Conservation (phyloP, 1,140 invertebrate genomes). For the Neuroterus valhalla region DNA sequence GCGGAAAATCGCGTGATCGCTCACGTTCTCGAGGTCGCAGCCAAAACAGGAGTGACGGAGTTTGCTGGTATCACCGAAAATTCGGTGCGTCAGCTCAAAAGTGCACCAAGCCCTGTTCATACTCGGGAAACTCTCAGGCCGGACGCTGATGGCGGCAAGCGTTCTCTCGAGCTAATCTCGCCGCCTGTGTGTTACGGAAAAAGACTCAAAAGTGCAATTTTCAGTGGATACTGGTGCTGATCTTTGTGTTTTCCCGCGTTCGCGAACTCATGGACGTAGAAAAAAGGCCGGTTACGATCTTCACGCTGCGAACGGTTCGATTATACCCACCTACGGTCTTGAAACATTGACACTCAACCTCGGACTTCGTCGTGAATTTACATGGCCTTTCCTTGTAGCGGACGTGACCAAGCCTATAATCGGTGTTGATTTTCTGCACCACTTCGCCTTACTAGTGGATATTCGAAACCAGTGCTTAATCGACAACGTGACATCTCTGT, state of each 20-base stretch:
- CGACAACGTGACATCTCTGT: conserved; percentile 47
- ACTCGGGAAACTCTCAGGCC: conserved; percentile 35
- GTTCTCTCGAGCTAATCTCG: conserved; percentile 35
- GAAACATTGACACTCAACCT: conserved; percentile 40
- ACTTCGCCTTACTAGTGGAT: conserved; percentile 60
- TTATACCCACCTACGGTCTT: conserved; percentile 48
- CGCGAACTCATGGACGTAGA: too few species aligned
- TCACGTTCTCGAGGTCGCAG: conserved; percentile 7
- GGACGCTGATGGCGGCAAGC: conserved; percentile 49
- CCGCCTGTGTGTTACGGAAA: background rate
- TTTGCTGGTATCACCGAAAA: conserved; percentile 37
- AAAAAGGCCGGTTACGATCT: too few species aligned
- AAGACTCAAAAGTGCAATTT: too few species aligned
- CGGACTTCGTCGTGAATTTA: conserved; percentile 43
- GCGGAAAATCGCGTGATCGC: background rate
- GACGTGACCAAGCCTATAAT: conserved; percentile 39
- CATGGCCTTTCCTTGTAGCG: conserved; percentile 41
- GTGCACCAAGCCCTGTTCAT: conserved; percentile 34
- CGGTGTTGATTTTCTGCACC: conserved; percentile 51
- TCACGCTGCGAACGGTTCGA: conserved; percentile 49
- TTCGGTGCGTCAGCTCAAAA: conserved; percentile 34
- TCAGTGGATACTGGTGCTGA: too few species aligned
- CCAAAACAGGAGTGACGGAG: background rate
- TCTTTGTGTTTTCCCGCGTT: too few species aligned
- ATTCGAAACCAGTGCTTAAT: conserved; percentile 49